phyloP scores from a whole-genome alignment of 2,797 vertebrate genomes.

The Aulostomus chinensis region DNA sequence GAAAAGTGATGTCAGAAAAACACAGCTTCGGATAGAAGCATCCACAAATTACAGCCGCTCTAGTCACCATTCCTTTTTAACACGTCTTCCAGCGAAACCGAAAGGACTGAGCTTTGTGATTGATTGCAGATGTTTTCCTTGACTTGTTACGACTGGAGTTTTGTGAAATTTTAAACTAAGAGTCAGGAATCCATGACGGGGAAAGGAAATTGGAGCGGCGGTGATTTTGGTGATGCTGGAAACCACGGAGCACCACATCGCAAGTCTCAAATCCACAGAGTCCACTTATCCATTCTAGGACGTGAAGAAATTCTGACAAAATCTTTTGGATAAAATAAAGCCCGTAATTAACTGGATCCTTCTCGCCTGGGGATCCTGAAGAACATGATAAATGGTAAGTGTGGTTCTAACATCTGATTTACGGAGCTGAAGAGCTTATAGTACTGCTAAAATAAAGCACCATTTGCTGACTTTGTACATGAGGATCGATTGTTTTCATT shows the following conservation, averaged over 20 bases:
- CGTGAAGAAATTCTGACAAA: too few species aligned
- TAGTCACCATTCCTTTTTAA: too few species aligned
- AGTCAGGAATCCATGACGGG: constrained; percentile 67
- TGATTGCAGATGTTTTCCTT: constrained; percentile 64
- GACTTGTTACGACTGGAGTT: constrained; percentile 73
- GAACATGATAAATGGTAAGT: constrained; percentile 82
- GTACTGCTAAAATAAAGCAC: too few species aligned
- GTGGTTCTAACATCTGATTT: constrained; percentile 10
- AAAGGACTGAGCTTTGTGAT: constrained; percentile 63
- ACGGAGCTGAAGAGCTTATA: constrained; percentile 1
- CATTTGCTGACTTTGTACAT: too few species aligned
- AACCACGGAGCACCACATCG: constrained; percentile 39
- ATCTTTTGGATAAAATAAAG: too few species aligned
- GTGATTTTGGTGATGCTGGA: constrained; percentile 55
- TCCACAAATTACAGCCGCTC: too few species aligned
- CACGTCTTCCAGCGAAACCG: constrained; percentile 56
- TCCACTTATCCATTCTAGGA: constrained; percentile 27
- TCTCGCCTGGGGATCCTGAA: constrained; percentile 61
- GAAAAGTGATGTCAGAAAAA: too few species aligned
- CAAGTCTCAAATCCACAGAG: constrained; percentile 29
- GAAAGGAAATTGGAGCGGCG: constrained; percentile 60
- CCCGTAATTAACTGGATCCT: too few species aligned
- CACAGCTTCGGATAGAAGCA: neutral
- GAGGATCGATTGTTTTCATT: too few species aligned
- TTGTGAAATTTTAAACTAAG: constrained; percentile 65